Base-by-base conservation (phyloP, 2,888 invertebrate species). In the Parascotia fuliginaria region DNA sequence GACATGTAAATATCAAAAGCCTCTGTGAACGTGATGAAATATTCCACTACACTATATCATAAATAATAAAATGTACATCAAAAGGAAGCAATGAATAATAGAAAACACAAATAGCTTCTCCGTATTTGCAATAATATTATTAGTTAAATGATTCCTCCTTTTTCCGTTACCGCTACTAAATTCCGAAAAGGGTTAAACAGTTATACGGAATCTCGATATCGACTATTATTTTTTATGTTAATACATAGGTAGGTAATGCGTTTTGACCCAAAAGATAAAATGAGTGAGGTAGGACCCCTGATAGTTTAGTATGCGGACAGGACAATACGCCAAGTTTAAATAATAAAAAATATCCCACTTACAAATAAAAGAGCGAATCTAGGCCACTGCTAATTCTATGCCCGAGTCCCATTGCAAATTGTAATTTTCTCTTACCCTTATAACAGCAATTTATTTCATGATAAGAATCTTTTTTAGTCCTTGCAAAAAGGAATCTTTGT, bases 401-500 rank as follows among this genome's bases (percentile, higher is more conserved):
- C 72, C 73, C 71, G 66, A 54, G 55, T 74, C 75, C 80, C 79
- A 85, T 87, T 81, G 81, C 88, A 86, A 89, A 90, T 88, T 87
- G 85, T 84, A 87, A 88, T 87, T 86, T 85, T 80, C 81, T 78
- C 74, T 70, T 78, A 81, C 81, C 79, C 79, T 83, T 79, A 81
- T 80, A 87, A 82, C 78, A 79, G 77, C 79, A 81, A 81, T 82
- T 84, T 80, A 82, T 81, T 82, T 76, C 73, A 72, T 80, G 91
- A 91, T 90, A 89, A 85, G 75, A 79, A 90, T 89, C 88, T 87
- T 86, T 85, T 79, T 88, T 86, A 86, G 87, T 81, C 84, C 77
- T 79, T 77, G 81, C 82, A 81, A 85, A 87, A 87, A 79, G 83
- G 83, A 84, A 83, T 82, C 81, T 81, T 77, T 82, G 82, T 84